A percentile compares a stretch with the other conserved stretches of the same genome.
These are phyloP conservation scores for Adelges cooleyi DNA, from an alignment of 1,140 invertebrate genomes.

Conservation along the genomic window DNA sequence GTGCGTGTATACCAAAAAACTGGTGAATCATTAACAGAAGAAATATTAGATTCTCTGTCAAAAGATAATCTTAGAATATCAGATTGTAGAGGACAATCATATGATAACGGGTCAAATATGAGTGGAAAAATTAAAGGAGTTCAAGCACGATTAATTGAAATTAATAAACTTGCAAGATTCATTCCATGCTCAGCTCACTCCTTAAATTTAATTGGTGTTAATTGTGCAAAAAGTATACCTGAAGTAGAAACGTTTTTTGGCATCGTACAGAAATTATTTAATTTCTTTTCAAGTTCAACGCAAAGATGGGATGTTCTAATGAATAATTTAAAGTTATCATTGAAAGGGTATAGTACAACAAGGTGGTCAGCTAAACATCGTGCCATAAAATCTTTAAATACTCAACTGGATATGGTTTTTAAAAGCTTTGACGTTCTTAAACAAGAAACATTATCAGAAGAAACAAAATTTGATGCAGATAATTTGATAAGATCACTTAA, in stretches of 20 bases:
- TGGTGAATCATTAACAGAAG: conserved; percentile 13
- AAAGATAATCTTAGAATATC: conserved; percentile 29
- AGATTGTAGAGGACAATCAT: conserved; percentile 32
- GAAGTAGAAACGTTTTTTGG: conserved; percentile 6
- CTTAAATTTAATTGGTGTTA: neutral
- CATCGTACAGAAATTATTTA: neutral
- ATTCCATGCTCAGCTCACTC: conserved; percentile 1
- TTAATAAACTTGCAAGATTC: neutral
- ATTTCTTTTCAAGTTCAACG: neutral
- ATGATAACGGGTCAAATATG: conserved; percentile 33
- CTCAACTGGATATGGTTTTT: neutral
- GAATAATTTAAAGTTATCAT: neutral
- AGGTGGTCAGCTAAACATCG: neutral
- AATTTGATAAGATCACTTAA: conserved; percentile 16
- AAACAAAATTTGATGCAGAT: conserved; percentile 1
- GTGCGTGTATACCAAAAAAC: conserved; percentile 20
- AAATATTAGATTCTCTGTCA: conserved; percentile 4
- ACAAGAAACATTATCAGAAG: neutral
- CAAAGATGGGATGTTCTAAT: neutral
- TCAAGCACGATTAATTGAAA: conserved; percentile 30
- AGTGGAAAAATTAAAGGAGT: conserved; percentile 31
- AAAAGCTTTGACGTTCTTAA: neutral
- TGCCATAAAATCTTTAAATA: neutral
- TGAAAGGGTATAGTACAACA: conserved; percentile 30
- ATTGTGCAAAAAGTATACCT: neutral